Percentiles rank a stretch among this genome's conserved stretches.
phyloP scores from a whole-genome alignment of 1,140 invertebrate genomes.

The Andricus grossulariae region DNA sequence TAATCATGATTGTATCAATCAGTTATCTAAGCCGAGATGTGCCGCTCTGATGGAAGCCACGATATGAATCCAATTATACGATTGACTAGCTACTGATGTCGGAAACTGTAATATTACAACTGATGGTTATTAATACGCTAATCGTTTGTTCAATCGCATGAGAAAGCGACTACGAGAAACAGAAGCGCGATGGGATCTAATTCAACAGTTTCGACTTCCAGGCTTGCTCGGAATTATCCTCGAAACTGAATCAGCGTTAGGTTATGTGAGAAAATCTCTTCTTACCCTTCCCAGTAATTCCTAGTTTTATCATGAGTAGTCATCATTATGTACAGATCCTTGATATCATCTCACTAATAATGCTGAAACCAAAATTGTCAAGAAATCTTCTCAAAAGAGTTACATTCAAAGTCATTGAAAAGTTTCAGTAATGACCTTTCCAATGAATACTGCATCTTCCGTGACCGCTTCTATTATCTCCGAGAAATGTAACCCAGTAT shows the following conservation, averaged over 20 bases:
- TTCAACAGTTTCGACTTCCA: not conserved
- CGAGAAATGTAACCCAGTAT: slow-evolving; percentile 1
- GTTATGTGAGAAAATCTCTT: slow-evolving; percentile 3
- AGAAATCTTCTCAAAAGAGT: no score
- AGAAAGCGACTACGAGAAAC: not conserved
- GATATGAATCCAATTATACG: not conserved
- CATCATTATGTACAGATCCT: no score
- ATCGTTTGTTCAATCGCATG: not conserved
- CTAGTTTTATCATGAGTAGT: no score
- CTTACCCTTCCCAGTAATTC: not conserved
- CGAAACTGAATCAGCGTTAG: not conserved
- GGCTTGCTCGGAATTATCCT: not conserved
- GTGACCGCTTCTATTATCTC: not conserved
- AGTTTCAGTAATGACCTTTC: no score
- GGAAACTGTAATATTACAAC: not conserved
- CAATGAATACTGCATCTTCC: not conserved
- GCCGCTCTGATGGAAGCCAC: no score
- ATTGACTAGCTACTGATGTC: not conserved
- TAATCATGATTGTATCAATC: no score
- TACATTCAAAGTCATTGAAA: no score
- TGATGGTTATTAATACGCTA: not conserved
- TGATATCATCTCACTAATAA: no score
- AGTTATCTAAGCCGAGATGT: no score
- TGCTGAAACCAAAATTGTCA: no score
- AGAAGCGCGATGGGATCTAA: not conserved